These are phyloP conservation scores for Austrofundulus limnaeus DNA, from an alignment of 2,113 vertebrate species.

Conservation along the genomic window DNA sequence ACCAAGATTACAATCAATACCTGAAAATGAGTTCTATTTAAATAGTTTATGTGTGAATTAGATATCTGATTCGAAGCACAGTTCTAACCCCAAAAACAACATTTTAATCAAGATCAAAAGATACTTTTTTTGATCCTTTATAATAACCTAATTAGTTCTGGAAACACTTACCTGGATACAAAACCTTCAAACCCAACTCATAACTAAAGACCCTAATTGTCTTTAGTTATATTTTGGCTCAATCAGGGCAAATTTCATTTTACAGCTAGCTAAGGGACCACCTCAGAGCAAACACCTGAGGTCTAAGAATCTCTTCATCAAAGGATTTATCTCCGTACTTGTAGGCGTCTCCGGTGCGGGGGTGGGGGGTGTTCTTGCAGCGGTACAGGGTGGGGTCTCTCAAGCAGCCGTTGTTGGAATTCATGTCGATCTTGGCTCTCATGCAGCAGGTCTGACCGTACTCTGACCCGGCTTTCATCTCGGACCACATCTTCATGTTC, in stretches of 20 bases:
- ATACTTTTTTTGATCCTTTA: too few relatives aligned
- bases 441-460: conserved; percentile 93
- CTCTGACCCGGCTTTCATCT: conserved; percentile 92
- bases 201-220: too few relatives aligned
- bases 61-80: not conserved
- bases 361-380: conserved; percentile 93
- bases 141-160: too few relatives aligned
- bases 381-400: conserved; percentile 96
- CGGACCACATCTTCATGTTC: conserved; percentile 94
- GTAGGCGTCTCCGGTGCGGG: conserved; percentile 89
- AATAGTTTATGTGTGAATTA: not conserved
- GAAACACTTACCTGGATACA: too few relatives aligned
- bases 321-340: conserved; percentile 74
- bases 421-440: conserved; percentile 98
- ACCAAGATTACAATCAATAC: not conserved
- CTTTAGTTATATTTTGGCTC: too few relatives aligned
- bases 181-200: too few relatives aligned
- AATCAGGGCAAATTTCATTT: too few relatives aligned
- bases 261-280: too few relatives aligned
- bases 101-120: too few relatives aligned
- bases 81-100: not conserved
- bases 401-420: conserved; percentile 96
- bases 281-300: too few relatives aligned
- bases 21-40: not conserved
- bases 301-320: not conserved